Percentiles rank a stretch among this genome's conserved stretches.
Conservation (phyloP, 2,888 invertebrate genomes). For the Drosophila meridionalis region DNA sequence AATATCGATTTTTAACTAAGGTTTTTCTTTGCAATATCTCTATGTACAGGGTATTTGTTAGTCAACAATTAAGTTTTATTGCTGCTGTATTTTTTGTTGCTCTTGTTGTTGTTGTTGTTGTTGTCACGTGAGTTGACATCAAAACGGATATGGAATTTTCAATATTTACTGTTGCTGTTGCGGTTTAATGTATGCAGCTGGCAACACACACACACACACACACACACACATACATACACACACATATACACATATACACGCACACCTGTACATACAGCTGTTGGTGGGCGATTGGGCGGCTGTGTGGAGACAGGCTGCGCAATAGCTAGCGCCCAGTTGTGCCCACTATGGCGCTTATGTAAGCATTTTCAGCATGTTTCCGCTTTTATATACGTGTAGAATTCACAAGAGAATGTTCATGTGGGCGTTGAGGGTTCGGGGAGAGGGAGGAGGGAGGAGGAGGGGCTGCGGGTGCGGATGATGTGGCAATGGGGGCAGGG, state of each 20-base stretch:
- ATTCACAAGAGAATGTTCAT: constrained; percentile 36
- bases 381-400: constrained; percentile 70
- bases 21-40: not conserved
- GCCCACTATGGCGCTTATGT: constrained; percentile 61
- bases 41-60: not conserved
- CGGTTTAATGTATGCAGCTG: constrained; percentile 70
- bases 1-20: not conserved
- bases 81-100: not conserved
- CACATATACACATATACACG: not conserved
- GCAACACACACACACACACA: constrained; percentile 23
- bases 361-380: constrained; percentile 78
- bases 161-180: constrained; percentile 72
- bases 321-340: constrained; percentile 46
- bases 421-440: constrained; percentile 4
- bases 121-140: constrained; percentile 67
- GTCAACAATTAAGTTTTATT: not conserved
- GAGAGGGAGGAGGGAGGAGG: not conserved
- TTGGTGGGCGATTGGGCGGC: constrained; percentile 3
- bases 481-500: not conserved
- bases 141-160: constrained; percentile 78
- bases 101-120: constrained; percentile 37
- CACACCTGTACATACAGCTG: constrained; percentile 5
- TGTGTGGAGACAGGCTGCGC: constrained; percentile 34
- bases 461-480: not conserved
- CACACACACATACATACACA: constrained; percentile 18